phyloP scores from a whole-genome alignment of 1,140 invertebrate genomes.

The Gonatopus flavifemur region DNA sequence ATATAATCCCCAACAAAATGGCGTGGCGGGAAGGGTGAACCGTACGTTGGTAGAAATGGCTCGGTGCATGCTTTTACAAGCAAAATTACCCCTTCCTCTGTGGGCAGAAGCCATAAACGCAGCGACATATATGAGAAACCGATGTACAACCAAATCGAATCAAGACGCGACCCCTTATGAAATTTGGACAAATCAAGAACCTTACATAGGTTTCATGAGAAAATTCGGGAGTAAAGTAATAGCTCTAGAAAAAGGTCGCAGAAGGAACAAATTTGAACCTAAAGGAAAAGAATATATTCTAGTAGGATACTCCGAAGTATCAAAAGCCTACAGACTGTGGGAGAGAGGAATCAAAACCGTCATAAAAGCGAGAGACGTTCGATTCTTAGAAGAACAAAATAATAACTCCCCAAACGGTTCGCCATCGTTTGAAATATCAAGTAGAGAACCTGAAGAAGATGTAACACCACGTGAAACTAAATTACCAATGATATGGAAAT shows the following conservation, averaged over 20 bases:
- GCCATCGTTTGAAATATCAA: no score
- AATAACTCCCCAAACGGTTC: no score
- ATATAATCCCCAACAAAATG: slow-evolving; percentile 48
- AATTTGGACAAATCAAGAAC: slow-evolving; percentile 13
- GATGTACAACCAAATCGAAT: slow-evolving; percentile 8
- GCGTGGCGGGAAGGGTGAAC: slow-evolving; percentile 44
- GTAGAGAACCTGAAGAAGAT: no score
- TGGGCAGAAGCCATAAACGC: background rate
- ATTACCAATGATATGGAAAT: no score
- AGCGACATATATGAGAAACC: background rate
- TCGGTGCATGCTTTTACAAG: background rate
- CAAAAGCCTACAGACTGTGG: slow-evolving; percentile 12
- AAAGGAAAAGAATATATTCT: slow-evolving; percentile 5
- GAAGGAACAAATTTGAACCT: slow-evolving; percentile 26
- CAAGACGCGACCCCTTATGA: slow-evolving; percentile 23
- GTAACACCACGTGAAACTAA: no score
- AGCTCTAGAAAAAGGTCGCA: slow-evolving; percentile 21
- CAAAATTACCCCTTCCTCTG: background rate
- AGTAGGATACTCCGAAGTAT: slow-evolving; percentile 10
- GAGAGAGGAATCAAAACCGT: background rate
- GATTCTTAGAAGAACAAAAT: no score
- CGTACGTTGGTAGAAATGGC: slow-evolving; percentile 27
- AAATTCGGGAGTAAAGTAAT: slow-evolving; percentile 33
- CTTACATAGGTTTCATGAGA: slow-evolving; percentile 22
- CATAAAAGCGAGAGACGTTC: no score